Evolutionary conservation across 37 sponge, comb jelly and placozoan species (phyloP), one percentile per base, ranked within the genome.

Genomic region (Haliclona indistincta): DNA sequence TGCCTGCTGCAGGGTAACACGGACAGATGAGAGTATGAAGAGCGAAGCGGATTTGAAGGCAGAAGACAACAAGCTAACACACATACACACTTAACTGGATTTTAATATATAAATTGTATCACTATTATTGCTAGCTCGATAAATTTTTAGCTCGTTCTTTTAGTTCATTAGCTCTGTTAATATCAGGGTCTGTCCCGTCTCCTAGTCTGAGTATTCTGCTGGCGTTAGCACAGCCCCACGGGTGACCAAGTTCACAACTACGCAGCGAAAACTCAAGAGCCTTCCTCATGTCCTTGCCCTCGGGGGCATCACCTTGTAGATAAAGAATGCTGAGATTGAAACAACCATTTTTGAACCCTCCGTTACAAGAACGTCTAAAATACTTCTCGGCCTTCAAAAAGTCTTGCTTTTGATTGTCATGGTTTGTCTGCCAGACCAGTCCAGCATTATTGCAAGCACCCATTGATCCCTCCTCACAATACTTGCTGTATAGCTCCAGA

Each of bases 361-460:
- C 78, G 11, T 49, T 26, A 56, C 85, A 84, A 6, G 85, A 47
- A 5, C 42, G 56, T 2, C 55, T 4, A 43, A 77, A 84, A 25
- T 35, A 45, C 4, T 45, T 45, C n/a, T 35, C 65, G 10, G 85
- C 85, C 43, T 47, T 69, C 3, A 55, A 20, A 17, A 25, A 13
- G 70, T 78, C 69, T 25, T 54, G 51, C 28, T 23, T 69, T 4
- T 23, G 41, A n/a, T 17, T 44, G 15, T 76, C 71, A 6, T 51
- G 32, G 22, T 38, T 35, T 38, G n/a, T 54, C 65, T 77, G 68
- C 39, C 44, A 54, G 19, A 84, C 78, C 28, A 84, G 76, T 77
- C 85, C 85, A 22, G 78, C 78, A 66, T 84, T 84, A 42, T 84
- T 84, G 55, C 85, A 84, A 15, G 71, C 85, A n/a, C 85, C 85